Conservation (phyloP, 2,797 vertebrate genomes). For the Thamnophis elegans region DNA sequence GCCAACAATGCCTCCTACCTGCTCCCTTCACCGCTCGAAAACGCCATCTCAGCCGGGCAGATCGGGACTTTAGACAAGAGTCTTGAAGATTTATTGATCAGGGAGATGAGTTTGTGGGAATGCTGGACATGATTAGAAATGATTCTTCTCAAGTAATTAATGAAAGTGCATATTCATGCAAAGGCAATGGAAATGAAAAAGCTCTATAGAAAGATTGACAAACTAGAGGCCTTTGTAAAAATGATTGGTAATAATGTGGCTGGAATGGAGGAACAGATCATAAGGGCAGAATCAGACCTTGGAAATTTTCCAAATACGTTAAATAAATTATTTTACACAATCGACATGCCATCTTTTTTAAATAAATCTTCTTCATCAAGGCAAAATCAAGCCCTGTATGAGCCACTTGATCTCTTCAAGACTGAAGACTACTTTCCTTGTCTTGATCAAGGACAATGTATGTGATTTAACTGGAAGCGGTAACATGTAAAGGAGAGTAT, state of each 20-base stretch:
- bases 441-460: slow-evolving; percentile 68
- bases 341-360: slow-evolving; percentile 84
- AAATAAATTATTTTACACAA: slow-evolving; percentile 86
- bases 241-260: slow-evolving; percentile 83
- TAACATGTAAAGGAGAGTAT: neutral
- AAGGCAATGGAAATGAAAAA: slow-evolving; percentile 88
- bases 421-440: slow-evolving; percentile 90
- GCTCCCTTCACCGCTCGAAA: too few relatives aligned
- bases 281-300: slow-evolving; percentile 85
- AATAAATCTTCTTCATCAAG: slow-evolving; percentile 80
- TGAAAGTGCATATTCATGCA: slow-evolving; percentile 84
- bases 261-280: slow-evolving; percentile 89
- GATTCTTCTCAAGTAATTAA: slow-evolving; percentile 89
- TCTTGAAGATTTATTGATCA: too few relatives aligned
- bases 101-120: too few relatives aligned
- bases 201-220: slow-evolving; percentile 89
- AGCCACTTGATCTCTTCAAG: slow-evolving; percentile 84
- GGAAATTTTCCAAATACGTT: slow-evolving; percentile 84
- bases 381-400: slow-evolving; percentile 73
- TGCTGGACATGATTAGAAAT: slow-evolving; percentile 85
- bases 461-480: slow-evolving; percentile 35
- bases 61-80: too few relatives aligned
- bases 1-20: too few relatives aligned
- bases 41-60: too few relatives aligned
- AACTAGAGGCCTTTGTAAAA: slow-evolving; percentile 91